Evolutionary conservation across 2,797 vertebrate genomes (phyloP).

Genomic region (Phoxinus dragarum): DNA sequence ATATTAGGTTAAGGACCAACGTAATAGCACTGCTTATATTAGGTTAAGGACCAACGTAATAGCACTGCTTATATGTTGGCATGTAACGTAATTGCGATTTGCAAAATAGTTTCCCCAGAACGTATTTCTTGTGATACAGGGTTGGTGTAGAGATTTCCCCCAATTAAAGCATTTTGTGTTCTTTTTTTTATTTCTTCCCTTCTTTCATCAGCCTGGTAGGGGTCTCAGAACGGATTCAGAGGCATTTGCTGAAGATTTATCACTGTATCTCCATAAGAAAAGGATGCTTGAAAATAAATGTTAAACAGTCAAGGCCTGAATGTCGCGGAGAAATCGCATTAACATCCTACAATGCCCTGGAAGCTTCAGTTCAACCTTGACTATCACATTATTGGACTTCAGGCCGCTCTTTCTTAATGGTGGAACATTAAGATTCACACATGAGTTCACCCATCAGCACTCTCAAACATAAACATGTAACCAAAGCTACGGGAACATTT

Average conservation of each 20-base stretch:
- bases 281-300: constrained; percentile 78
- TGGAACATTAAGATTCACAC: constrained; percentile 24
- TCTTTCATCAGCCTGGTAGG: constrained; percentile 49
- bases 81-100: no score
- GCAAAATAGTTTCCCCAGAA: no score
- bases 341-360: constrained; percentile 66
- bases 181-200: constrained; percentile 63
- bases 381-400: constrained; percentile 22
- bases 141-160: constrained; percentile 26
- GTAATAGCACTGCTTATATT: no score
- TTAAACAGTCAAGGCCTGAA: constrained; percentile 77
- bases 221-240: constrained; percentile 69
- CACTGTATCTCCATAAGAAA: constrained; percentile 78
- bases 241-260: constrained; percentile 75
- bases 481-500: background rate
- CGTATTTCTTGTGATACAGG: no score
- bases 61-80: no score
- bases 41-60: no score
- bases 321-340: constrained; percentile 75
- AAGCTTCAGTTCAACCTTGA: constrained; percentile 62
- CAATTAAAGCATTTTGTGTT: constrained; percentile 57
- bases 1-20: no score
- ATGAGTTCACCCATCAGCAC: constrained; percentile 1
- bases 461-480: background rate
- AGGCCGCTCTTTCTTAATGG: constrained; percentile 33